Conservation (phyloP, 2,888 invertebrate species). For the Emmelina monodactyla region DNA sequence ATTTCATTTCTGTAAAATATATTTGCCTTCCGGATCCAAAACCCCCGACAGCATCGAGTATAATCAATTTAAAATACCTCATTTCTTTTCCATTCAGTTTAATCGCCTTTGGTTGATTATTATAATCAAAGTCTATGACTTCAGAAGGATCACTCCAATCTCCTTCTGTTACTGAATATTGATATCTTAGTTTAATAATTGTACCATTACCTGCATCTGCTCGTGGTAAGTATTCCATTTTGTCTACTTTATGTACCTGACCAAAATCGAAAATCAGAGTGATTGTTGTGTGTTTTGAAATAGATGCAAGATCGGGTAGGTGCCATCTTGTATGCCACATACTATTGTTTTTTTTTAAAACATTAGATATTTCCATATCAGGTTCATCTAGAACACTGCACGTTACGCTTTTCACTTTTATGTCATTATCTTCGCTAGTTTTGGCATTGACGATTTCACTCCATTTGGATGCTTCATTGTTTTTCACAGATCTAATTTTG, state of each 20-base stretch:
- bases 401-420: slow-evolving; percentile 19
- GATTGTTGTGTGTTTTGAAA: slow-evolving; percentile 12
- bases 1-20: no score
- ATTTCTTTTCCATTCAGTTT: slow-evolving; percentile 22
- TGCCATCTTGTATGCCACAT: slow-evolving; percentile 24
- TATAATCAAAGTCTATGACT: slow-evolving; percentile 22
- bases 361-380: slow-evolving; percentile 19
- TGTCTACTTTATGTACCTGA: slow-evolving; percentile 23
- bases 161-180: slow-evolving; percentile 26
- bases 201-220: slow-evolving; percentile 43
- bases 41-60: slow-evolving; percentile 32
- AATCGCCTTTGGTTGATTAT: slow-evolving; percentile 30
- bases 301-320: slow-evolving; percentile 13
- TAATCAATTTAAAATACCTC: slow-evolving; percentile 30
- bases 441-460: slow-evolving; percentile 27
- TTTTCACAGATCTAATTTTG: slow-evolving; percentile 32
- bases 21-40: slow-evolving; percentile 42
- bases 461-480: slow-evolving; percentile 38
- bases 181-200: slow-evolving; percentile 31
- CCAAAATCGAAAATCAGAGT: slow-evolving; percentile 22
- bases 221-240: slow-evolving; percentile 37
- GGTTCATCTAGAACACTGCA: slow-evolving; percentile 24
- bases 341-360: slow-evolving; percentile 16
- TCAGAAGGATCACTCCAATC: slow-evolving; percentile 30
- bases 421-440: slow-evolving; percentile 23